Evolutionary conservation across 2,113 vertebrate species (phyloP).

Genomic region (Microcebus murinus): DNA sequence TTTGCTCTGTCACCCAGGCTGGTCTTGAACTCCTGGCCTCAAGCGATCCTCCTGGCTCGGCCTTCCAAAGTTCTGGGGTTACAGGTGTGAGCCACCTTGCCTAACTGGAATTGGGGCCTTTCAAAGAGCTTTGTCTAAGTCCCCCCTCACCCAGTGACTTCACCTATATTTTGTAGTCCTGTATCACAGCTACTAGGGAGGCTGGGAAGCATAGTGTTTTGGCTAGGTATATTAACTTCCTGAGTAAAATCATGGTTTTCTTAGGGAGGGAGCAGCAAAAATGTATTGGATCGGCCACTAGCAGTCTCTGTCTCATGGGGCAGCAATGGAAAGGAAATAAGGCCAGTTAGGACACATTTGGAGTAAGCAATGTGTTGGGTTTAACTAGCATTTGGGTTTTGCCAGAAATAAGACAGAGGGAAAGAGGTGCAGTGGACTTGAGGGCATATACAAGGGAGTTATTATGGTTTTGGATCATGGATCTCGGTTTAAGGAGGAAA

Average conservation of each 20-base stretch:
- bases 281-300: background rate
- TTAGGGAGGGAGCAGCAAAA: background rate
- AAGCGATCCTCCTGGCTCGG: too few species aligned
- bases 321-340: background rate
- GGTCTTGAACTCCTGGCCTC: too few species aligned
- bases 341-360: background rate
- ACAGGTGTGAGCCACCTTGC: too few species aligned
- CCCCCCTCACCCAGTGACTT: background rate
- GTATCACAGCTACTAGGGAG: background rate
- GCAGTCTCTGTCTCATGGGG: background rate
- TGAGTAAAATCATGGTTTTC: background rate
- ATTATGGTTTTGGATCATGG: background rate
- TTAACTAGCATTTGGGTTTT: background rate
- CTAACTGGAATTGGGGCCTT: background rate
- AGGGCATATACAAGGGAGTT: background rate
- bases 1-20: too few species aligned
- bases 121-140: background rate
- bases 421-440: background rate
- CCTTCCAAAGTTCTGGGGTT: too few species aligned
- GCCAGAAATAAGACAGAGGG: background rate
- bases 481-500: background rate
- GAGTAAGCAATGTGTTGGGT: background rate
- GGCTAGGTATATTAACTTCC: background rate
- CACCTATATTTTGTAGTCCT: background rate
- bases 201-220: background rate